Conservation (phyloP, 2,888 invertebrate species). For the Sicus ferrugineus region DNA sequence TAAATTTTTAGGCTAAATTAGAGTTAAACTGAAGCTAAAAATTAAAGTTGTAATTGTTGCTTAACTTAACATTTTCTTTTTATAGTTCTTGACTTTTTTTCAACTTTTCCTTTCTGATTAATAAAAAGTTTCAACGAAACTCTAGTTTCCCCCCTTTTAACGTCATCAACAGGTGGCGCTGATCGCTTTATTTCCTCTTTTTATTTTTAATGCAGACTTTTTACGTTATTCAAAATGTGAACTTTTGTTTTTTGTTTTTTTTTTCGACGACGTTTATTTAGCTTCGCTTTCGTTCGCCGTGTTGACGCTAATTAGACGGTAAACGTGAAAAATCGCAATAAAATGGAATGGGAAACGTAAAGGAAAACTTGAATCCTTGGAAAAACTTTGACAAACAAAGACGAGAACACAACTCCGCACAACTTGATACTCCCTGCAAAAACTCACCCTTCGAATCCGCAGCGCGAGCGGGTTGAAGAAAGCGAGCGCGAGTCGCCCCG, state of each 20-base stretch:
- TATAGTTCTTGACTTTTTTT: conserved; percentile 35
- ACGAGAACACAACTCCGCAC: not conserved
- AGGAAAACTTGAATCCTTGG: not conserved
- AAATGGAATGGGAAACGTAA: not conserved
- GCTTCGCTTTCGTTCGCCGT: no score
- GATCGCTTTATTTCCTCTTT: conserved; percentile 21
- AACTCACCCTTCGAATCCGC: not conserved
- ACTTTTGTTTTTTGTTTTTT: no score
- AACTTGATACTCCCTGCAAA: not conserved
- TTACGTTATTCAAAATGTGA: conserved; percentile 47
- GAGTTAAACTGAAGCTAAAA: no score
- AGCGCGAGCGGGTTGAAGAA: not conserved
- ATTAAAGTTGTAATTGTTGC: conserved; percentile 20
- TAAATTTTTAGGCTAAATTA: no score
- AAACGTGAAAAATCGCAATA: not conserved
- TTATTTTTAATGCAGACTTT: conserved; percentile 42
- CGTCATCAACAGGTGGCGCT: conserved; percentile 46
- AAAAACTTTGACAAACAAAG: conserved; percentile 29
- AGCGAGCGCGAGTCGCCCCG: no score
- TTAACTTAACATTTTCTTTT: not conserved
- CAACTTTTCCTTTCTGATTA: conserved; percentile 38
- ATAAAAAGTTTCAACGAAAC: conserved; percentile 40
- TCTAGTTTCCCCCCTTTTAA: conserved; percentile 46
- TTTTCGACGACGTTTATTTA: conserved; percentile 46
- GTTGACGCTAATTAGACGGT: conserved; percentile 25